Evolutionary conservation across 2,797 vertebrate genomes (phyloP).

Genomic region (Echiichthys vipera): DNA sequence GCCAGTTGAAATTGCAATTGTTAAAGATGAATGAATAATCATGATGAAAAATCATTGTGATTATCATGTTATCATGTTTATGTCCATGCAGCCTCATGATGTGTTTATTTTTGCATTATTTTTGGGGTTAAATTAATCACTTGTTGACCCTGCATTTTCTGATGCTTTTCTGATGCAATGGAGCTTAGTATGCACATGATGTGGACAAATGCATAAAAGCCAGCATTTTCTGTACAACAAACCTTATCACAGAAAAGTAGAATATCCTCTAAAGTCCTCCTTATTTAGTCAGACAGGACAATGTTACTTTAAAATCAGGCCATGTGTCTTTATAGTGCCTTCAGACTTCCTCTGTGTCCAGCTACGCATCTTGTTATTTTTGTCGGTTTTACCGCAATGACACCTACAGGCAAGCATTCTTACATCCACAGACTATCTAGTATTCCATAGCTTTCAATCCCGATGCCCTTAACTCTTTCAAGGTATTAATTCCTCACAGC

Average conservation of each 20-base stretch:
- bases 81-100: not conserved
- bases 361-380: not conserved
- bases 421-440: not conserved
- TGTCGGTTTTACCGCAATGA: constrained; percentile 5
- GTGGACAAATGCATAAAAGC: not conserved
- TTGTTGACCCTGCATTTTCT: not conserved
- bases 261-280: not conserved
- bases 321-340: not conserved
- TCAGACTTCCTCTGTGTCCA: constrained; percentile 4
- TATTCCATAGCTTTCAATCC: not conserved
- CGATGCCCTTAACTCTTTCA: constrained; percentile 9
- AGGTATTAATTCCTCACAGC: not conserved
- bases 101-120: not conserved
- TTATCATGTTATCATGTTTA: not conserved
- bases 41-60: not conserved
- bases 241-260: not conserved
- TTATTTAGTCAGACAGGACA: not conserved
- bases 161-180: not conserved
- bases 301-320: constrained; percentile 4
- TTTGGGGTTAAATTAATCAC: not conserved
- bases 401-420: not conserved
- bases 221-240: no score
- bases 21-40: not conserved
- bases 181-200: not conserved
- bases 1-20: not conserved